Evolutionary conservation across 1,140 invertebrate genomes (phyloP).

Genomic region (Lasioglossum albipes): DNA sequence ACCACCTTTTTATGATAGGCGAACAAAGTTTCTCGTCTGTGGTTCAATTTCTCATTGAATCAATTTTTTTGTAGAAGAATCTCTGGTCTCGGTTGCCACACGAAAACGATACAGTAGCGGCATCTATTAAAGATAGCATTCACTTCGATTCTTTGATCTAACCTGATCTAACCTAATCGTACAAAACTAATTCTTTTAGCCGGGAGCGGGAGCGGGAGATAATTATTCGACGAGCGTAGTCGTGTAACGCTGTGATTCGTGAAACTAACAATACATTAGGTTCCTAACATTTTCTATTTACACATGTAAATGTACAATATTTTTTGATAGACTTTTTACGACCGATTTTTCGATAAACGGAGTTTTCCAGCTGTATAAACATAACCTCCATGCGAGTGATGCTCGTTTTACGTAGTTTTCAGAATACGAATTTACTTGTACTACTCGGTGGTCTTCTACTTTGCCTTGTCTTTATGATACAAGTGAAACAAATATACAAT

Average conservation of each 20-base stretch:
- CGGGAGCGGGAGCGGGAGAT: no score
- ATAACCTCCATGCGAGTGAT: constrained; percentile 68
- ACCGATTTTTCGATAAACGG: not conserved
- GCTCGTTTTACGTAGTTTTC: constrained; percentile 73
- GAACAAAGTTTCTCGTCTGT: no score
- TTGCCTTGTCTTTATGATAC: constrained; percentile 76
- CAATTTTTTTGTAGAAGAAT: no score
- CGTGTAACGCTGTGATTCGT: not conserved
- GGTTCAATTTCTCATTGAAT: no score
- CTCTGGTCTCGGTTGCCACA: no score
- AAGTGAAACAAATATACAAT: constrained; percentile 79
- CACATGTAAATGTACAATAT: not conserved
- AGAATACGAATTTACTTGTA: constrained; percentile 73
- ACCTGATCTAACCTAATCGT: not conserved
- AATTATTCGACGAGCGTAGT: not conserved
- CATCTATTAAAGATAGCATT: not conserved
- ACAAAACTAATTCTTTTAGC: not conserved
- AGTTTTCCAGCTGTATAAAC: not conserved
- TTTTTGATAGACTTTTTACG: not conserved
- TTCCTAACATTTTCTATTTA: constrained; percentile 3
- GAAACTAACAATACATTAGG: not conserved
- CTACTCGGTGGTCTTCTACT: constrained; percentile 71
- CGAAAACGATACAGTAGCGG: not conserved
- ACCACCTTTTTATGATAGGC: no score
- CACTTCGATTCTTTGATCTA: not conserved